These are phyloP conservation scores for Epsilonema sp. DNA, from an alignment of 2,888 invertebrate species.

Conservation along the genomic window DNA sequence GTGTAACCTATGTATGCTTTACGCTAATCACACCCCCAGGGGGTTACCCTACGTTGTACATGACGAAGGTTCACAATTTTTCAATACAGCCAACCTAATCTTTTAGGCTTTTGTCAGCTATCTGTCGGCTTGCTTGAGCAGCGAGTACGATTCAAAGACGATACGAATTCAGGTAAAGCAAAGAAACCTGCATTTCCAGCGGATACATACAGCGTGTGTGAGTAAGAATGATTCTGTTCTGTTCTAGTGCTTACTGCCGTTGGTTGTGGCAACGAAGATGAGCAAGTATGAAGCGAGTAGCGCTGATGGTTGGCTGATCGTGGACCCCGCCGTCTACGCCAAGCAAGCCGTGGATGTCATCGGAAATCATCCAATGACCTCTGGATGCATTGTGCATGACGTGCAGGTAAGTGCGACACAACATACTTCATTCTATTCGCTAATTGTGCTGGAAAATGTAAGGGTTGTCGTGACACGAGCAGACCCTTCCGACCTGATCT, in stretches of 20 bases:
- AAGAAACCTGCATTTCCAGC: not conserved
- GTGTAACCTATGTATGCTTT: too few relatives aligned
- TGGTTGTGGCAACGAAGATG: constrained; percentile 25
- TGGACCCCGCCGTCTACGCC: constrained; percentile 20
- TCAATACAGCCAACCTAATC: too few relatives aligned
- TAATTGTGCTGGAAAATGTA: too few relatives aligned
- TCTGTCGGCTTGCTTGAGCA: not conserved
- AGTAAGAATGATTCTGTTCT: not conserved
- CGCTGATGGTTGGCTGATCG: constrained; percentile 14
- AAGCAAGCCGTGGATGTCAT: constrained; percentile 20
- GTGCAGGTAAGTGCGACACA: too few relatives aligned
- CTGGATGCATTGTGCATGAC: constrained; percentile 25
- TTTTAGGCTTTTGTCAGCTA: not conserved
- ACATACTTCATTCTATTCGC: too few relatives aligned
- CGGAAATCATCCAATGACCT: constrained; percentile 17
- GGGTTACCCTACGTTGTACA: too few relatives aligned
- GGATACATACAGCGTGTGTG: too few relatives aligned
- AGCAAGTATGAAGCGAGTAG: constrained; percentile 20
- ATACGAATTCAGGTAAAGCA: not conserved
- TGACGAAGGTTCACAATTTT: too few relatives aligned
- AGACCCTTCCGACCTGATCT: too few relatives aligned
- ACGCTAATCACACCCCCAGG: too few relatives aligned
- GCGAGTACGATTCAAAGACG: not conserved
- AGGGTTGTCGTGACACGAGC: too few relatives aligned
- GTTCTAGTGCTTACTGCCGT: constrained; percentile 22